Percentiles rank a stretch among this genome's conserved stretches.
Evolutionary conservation across 2,113 vertebrate species (phyloP).

Genomic region (Nothobranchius kuhntae): DNA sequence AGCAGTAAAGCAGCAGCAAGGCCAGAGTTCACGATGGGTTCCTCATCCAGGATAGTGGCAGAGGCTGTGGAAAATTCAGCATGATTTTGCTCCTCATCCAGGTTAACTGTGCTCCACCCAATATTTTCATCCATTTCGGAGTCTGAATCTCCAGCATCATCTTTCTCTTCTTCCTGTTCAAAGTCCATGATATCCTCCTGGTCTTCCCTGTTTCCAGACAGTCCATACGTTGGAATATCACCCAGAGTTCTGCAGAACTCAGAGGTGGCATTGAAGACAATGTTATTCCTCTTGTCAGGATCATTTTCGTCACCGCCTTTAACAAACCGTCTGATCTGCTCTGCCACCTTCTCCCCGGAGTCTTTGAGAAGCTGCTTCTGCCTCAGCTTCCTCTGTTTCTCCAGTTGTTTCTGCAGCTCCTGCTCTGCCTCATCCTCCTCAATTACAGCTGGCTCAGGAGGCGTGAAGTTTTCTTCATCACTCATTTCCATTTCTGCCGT

Average conservation of each 20-base stretch:
- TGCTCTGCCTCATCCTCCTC: constrained; percentile 89
- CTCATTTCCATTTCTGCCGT: constrained; percentile 91
- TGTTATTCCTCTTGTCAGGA: constrained; percentile 83
- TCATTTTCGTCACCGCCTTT: constrained; percentile 65
- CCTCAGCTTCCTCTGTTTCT: constrained; percentile 86
- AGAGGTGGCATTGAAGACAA: constrained; percentile 90
- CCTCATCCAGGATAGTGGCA: constrained; percentile 91
- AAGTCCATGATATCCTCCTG: constrained; percentile 94
- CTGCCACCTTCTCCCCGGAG: constrained; percentile 81
- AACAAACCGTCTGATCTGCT: constrained; percentile 47
- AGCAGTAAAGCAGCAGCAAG: constrained; percentile 83
- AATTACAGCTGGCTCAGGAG: constrained; percentile 65
- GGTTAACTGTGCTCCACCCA: constrained; percentile 91
- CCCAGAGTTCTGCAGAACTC: constrained; percentile 92
- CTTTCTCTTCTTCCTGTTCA: constrained; percentile 84
- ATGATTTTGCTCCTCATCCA: constrained; percentile 87
- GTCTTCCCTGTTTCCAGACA: constrained; percentile 90
- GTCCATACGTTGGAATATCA: constrained; percentile 91
- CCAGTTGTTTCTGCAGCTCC: constrained; percentile 90
- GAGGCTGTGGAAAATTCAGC: constrained; percentile 86
- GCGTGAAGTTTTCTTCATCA: constrained; percentile 76
- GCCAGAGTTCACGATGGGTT: constrained; percentile 91
- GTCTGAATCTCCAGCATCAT: constrained; percentile 80
- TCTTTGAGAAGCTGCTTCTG: constrained; percentile 85
- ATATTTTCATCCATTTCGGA: constrained; percentile 87